Base-by-base conservation (phyloP, 2,797 vertebrate genomes). In the Anguilla megastoma region DNA sequence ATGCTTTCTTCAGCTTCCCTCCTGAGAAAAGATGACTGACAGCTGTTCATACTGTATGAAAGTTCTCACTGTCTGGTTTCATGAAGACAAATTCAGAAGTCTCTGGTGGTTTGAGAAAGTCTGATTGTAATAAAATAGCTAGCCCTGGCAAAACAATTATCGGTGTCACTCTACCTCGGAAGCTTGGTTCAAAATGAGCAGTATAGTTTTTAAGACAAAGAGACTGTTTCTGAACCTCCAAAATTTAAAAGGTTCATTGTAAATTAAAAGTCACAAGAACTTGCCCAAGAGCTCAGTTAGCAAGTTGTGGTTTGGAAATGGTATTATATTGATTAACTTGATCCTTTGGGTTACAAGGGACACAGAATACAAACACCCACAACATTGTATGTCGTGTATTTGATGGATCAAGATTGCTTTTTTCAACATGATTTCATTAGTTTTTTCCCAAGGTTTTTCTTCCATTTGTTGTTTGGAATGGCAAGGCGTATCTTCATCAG, bases 1-100 rank as follows among this genome's bases (percentile, higher is more conserved):
- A 36, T 41, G 24, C 84, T 85, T 85, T 66, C 84, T 86, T 86
- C n/a, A 9, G 21, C 21, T 86, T 69, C 10, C 36, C 33, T 10
- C 14, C 36, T 14, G 63, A 71, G 63, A 24, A 71, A 5, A 48
- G 36, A 27, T 86, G 60, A 86, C 24, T 86, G 36, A 50, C n/a
- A n/a, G 36, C n/a, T 85, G 5, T 85, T 30, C 45, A 50, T n/a
- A 84, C 69, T 52, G 0, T 33, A 74, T 74, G 30, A 27, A 74
- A 33, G 30, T 74, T 12, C 30, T 71, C 66, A 84, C 7, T n/a
- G 52, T 85, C 52, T 33, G 52, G 84, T 2, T 33, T 33, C 18
- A 45, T 45, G 41, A 18, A 85, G 52, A 85, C 84, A 85, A 27
- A 54, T 56, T 50, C 50, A 56, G 54, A 36, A 14, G 48, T 58